These are phyloP conservation scores for Ianthella basta DNA, from an alignment of 37 sponge, comb jelly and placozoan genomes.

Conservation along the genomic window DNA sequence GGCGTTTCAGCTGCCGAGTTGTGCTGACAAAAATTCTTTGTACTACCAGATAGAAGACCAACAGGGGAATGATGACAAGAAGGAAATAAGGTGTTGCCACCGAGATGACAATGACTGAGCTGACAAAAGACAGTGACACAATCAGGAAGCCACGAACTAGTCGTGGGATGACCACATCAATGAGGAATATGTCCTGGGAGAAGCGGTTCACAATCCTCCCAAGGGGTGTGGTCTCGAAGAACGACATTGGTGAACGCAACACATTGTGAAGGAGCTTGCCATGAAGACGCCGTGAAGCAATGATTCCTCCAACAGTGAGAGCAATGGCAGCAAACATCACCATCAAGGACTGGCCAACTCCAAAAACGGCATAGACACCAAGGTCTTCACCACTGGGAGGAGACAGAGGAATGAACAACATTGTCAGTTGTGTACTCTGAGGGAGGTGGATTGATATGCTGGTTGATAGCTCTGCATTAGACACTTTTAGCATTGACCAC, in stretches of 20 bases:
- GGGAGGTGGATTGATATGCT: no score
- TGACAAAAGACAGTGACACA: constrained; percentile 59
- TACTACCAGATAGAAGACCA: constrained; percentile 71
- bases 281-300: constrained; percentile 76
- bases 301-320: constrained; percentile 76
- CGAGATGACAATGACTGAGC: constrained; percentile 78
- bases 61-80: constrained; percentile 83
- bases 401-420: no score
- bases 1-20: constrained; percentile 94
- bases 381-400: constrained; percentile 54
- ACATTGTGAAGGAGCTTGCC: constrained; percentile 69
- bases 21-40: constrained; percentile 94
- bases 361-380: constrained; percentile 81
- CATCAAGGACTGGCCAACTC: constrained; percentile 64
- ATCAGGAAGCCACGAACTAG: constrained; percentile 68
- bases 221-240: constrained; percentile 97
- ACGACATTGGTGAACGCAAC: constrained; percentile 90
- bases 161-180: constrained; percentile 86
- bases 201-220: constrained; percentile 95
- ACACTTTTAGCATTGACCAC: no score
- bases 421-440: no score
- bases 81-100: constrained; percentile 83
- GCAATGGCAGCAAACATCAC: constrained; percentile 58
- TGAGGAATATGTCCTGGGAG: constrained; percentile 91
- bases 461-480: no score